Evolutionary conservation across 2,888 invertebrate species (phyloP), one percentile per base, ranked within the genome.

Genomic region (Habroteleia sp.): DNA sequence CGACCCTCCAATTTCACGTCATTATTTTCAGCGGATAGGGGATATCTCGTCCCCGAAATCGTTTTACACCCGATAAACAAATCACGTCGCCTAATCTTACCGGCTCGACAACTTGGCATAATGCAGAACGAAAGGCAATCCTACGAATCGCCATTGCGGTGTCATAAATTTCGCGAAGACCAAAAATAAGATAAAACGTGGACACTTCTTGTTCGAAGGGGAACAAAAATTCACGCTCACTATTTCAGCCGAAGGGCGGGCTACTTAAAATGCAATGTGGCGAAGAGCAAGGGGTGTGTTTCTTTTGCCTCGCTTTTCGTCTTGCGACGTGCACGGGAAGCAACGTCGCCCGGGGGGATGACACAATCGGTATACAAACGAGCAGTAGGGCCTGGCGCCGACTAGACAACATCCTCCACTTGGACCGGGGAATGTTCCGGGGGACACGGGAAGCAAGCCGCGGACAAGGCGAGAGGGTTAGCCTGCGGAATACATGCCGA

Each of bases 21-120:
- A 73, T 73, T 65, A 72, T 72, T 72, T 58, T 46, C 71, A 14
- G 17, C 29, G 41, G 56, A 37, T 54, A 33, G 56, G 71, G 62
- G 48, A 41, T 23, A 71, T 17, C 23, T 46, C 66, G 37, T 31
- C 48, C 14, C 42, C 35, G 31, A 63, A 62, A 72, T 65, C 63
- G 63, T 63, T 72, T 72, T 58, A 72, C 72, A 63, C 72, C 63
- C 72, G 58, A 72, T 72, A 72, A 72, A 65, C 72, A 72, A 72
- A 72, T 65, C 72, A 58, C 50, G 58, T 56, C 58, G 27, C 50
- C 58, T 72, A 72, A 72, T 72, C 72, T 50, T 39, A 1, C 39
- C 11, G 33, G 20, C 69, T 48, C 44, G 50, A 44, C 60, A 52
- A 69, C 52, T 56, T 56, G 48, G 60, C 50, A 52, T 69, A 69